Conservation (phyloP, 2,113 vertebrate species). For the Trogon melanurus region DNA sequence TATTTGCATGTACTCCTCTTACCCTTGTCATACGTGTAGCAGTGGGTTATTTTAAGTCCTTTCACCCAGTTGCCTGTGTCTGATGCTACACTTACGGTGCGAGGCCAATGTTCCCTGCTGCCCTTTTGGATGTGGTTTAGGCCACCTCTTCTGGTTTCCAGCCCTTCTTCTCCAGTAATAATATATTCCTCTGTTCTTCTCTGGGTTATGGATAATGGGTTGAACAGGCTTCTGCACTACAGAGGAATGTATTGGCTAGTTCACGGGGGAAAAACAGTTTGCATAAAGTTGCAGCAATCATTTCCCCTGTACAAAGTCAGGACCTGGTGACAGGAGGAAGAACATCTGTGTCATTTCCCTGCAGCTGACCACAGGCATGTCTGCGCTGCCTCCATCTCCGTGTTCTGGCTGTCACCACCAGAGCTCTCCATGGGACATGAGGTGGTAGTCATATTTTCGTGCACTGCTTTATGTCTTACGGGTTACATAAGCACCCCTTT, state of each 20-base stretch:
- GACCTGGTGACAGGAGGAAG: constrained; percentile 1
- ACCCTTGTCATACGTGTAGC: fast-evolving
- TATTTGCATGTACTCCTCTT: neutral
- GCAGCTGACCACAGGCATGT: constrained; percentile 34
- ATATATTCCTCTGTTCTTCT: neutral
- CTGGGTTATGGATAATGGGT: neutral
- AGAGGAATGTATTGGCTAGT: neutral
- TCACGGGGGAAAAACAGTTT: neutral
- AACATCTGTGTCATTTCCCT: constrained; percentile 51
- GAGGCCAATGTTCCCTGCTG: neutral
- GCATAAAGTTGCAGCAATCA: constrained; percentile 9
- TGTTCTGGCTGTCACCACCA: constrained; percentile 3
- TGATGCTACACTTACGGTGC: neutral
- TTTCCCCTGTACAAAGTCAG: neutral
- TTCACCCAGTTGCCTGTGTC: neutral
- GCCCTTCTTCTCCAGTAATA: neutral
- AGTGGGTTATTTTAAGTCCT: neutral
- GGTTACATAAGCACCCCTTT: neutral
- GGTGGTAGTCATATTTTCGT: neutral
- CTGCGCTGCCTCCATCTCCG: neutral
- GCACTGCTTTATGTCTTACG: neutral
- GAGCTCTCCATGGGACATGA: neutral
- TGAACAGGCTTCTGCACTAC: neutral
- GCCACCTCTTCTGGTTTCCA: neutral
- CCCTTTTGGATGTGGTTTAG: neutral